Base-by-base conservation (phyloP, 2,797 vertebrate species). In the Dipus sagitta region DNA sequence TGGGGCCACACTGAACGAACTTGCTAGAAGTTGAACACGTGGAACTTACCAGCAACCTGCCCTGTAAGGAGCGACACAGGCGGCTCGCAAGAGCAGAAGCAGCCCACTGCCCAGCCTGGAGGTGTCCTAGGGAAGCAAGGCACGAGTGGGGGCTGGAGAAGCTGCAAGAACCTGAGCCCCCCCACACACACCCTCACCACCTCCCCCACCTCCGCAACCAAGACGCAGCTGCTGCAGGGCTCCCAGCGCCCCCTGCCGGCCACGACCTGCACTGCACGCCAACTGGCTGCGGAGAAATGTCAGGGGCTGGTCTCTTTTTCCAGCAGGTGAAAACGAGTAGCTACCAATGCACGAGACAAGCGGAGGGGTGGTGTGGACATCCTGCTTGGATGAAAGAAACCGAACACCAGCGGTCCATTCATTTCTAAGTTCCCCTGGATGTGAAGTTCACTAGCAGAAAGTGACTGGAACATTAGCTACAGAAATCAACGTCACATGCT, bases 231-330 rank as follows among this genome's bases (percentile, higher is more conserved):
- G 0, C 64, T 1, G 7, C 47, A 47, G 24, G 1, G 3, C n/a
- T 70, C 64, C 8, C 0, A 0, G 86, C 82, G 14, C 89, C 93
- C 86, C 74, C 96, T 96, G 14, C 72, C n/a, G 81, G 0, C 20
- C 6, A 13, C 18, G 30, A 3, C 23, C 3, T 23, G 32, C 70
- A 7, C 6, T 2, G 15, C 11, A 58, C 0, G 14, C 26, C 2
- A 9, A 1, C 54, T 58, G 60, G 5, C 9, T 2, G 0, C 10
- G 21, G 1, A 5, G 20, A 10, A 47, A 32, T 67, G 83, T 90
- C 93, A 96, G 96, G 86, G 92, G 91, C 95, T 75, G 95, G 75
- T 88, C 60, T 93, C 62, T 83, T 54, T 62, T 92, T 82, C 4
- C 13, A 0, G 54, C 94, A 13, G 64, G 10, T 47, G 47, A 47